A percentile compares a stretch with the other conserved stretches of the same genome.
These are phyloP conservation scores for Eulithis prunata DNA, from an alignment of 2,888 invertebrate genomes.

Conservation along the genomic window DNA sequence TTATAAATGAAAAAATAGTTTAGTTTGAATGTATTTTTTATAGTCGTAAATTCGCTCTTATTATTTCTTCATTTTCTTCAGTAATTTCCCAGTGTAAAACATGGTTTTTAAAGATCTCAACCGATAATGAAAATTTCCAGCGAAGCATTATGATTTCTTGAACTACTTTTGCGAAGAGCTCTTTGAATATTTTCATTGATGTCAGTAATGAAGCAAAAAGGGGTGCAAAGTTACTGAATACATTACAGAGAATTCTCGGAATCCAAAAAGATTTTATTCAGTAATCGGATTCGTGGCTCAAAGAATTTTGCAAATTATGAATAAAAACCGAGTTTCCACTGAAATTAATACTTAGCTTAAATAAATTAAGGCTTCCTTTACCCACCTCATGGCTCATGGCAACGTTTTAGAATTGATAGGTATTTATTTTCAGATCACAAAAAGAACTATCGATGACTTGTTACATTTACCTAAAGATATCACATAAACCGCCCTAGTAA, in stretches of 20 bases:
- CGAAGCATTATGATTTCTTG: constrained; percentile 1
- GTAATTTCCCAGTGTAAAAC: background rate
- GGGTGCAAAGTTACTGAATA: constrained; percentile 58
- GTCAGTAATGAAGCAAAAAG: constrained; percentile 30
- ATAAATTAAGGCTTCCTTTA: constrained; percentile 54
- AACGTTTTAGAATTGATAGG: background rate
- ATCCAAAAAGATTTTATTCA: constrained; percentile 61
- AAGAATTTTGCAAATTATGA: constrained; percentile 61
- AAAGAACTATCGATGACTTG: too few species aligned
- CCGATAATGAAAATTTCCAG: constrained; percentile 2
- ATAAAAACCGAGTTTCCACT: constrained; percentile 51
- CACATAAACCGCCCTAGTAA: too few species aligned
- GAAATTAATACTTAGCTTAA: constrained; percentile 64
- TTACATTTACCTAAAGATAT: too few species aligned
- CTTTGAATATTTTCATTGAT: constrained; percentile 29
- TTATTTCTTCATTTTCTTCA: too few species aligned
- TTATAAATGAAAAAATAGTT: background rate
- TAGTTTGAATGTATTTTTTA: background rate
- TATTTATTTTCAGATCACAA: constrained; percentile 1
- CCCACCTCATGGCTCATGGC: too few species aligned
- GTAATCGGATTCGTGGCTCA: constrained; percentile 65
- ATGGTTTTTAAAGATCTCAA: background rate
- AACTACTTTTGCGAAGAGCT: constrained; percentile 18
- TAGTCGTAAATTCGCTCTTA: background rate
- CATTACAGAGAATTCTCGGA: constrained; percentile 57